Evolutionary conservation across 2,888 invertebrate genomes (phyloP).

Genomic region (Phyllotreta cruciferae): DNA sequence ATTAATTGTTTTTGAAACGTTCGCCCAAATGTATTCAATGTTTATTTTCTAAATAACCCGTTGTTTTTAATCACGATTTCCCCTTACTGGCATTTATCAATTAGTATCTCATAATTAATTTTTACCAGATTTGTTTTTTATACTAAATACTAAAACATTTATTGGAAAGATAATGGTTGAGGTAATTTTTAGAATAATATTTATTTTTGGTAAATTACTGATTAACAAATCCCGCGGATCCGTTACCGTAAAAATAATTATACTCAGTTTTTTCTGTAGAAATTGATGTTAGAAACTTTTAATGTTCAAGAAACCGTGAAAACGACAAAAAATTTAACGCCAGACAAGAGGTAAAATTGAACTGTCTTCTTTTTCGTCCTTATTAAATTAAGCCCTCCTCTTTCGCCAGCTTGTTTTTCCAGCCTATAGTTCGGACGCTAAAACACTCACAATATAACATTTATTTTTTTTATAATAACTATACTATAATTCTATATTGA

Average conservation of each 20-base stretch:
- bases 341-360: conserved; percentile 45
- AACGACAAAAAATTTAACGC: conserved; percentile 40
- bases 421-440: conserved; percentile 12
- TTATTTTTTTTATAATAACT: background rate
- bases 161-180: too few relatives aligned
- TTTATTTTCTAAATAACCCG: too few relatives aligned
- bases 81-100: background rate
- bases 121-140: conserved; percentile 5
- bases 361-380: conserved; percentile 46
- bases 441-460: background rate
- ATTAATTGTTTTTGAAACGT: too few relatives aligned
- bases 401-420: conserved; percentile 45
- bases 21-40: too few relatives aligned
- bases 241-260: conserved; percentile 9
- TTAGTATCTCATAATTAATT: conserved; percentile 4
- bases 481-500: too few relatives aligned
- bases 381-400: conserved; percentile 53
- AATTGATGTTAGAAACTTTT: conserved; percentile 26
- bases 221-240: conserved; percentile 9
- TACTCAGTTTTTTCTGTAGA: conserved; percentile 21
- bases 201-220: background rate
- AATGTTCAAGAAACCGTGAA: conserved; percentile 28
- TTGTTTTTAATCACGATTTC: background rate
- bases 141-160: background rate
- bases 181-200: background rate